Conservation (phyloP, 2,113 vertebrate species). For the Pelecanoides urinatrix region DNA sequence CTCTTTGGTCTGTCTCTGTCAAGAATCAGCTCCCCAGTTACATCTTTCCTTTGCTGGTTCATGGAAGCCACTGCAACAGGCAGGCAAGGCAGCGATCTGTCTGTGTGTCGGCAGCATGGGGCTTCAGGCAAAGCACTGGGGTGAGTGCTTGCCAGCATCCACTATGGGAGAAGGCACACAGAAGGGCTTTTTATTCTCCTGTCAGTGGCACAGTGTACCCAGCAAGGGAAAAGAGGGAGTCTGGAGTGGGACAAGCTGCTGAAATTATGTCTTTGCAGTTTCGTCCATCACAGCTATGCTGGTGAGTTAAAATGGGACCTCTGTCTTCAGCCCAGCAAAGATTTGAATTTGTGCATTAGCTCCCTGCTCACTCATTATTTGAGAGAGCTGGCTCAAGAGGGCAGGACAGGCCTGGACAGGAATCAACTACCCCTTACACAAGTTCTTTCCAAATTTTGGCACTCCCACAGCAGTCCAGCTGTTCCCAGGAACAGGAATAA, state of each 20-base stretch:
- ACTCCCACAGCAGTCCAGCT: not conserved
- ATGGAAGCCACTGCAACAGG: not conserved
- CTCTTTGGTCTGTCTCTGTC: not conserved
- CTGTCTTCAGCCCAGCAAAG: not conserved
- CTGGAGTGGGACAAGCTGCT: not conserved
- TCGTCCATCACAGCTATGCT: not conserved
- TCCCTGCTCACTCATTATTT: not conserved
- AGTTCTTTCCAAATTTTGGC: not conserved
- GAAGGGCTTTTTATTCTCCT: not conserved
- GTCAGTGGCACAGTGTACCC: not conserved
- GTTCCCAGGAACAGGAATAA: not conserved
- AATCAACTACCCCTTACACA: not conserved
- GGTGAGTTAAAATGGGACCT: not conserved
- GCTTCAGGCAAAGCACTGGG: not conserved
- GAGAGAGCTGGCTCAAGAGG: not conserved
- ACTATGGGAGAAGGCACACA: not conserved
- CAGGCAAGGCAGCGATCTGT: not conserved
- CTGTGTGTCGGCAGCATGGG: rapidly evolving
- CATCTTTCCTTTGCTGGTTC: not conserved
- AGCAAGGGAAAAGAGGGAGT: not conserved
- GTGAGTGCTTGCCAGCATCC: not conserved
- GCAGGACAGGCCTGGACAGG: not conserved
- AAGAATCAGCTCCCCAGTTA: not conserved
- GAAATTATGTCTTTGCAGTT: not conserved
- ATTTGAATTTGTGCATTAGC: not conserved